phyloP scores from a whole-genome alignment of 2,888 invertebrate species.

The Aleiodes testaceus region DNA sequence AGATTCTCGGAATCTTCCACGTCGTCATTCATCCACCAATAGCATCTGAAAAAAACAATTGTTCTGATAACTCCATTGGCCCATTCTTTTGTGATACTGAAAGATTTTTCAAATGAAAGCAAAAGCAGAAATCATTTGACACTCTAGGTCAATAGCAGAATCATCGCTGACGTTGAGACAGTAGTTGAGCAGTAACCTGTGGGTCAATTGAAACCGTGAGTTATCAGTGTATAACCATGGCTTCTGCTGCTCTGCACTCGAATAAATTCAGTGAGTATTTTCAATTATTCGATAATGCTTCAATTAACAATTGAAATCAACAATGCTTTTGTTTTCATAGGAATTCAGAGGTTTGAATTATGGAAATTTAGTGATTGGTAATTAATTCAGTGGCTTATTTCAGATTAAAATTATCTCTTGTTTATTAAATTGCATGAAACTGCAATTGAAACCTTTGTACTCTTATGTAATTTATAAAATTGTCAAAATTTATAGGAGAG shows the following conservation, averaged over 20 bases:
- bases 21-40: conserved; percentile 11
- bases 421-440: neutral
- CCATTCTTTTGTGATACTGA: neutral
- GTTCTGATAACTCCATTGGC: neutral
- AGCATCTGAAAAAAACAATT: neutral
- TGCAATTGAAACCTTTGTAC: conserved; percentile 1
- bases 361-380: neutral
- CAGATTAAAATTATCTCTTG: neutral
- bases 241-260: conserved; percentile 52
- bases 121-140: conserved; percentile 1
- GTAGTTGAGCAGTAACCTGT: conserved; percentile 43
- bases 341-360: neutral
- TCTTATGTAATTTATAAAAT: neutral
- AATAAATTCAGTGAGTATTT: conserved; percentile 57
- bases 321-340: neutral
- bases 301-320: neutral
- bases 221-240: conserved; percentile 61
- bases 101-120: neutral
- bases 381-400: neutral
- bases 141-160: conserved; percentile 12
- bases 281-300: neutral
- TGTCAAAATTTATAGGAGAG: neutral
- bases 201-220: conserved; percentile 52
- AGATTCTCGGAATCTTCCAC: neutral
- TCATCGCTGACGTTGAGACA: conserved; percentile 2